phyloP scores from a whole-genome alignment of 1,140 invertebrate genomes.

The Paralvinella palmiformis region DNA sequence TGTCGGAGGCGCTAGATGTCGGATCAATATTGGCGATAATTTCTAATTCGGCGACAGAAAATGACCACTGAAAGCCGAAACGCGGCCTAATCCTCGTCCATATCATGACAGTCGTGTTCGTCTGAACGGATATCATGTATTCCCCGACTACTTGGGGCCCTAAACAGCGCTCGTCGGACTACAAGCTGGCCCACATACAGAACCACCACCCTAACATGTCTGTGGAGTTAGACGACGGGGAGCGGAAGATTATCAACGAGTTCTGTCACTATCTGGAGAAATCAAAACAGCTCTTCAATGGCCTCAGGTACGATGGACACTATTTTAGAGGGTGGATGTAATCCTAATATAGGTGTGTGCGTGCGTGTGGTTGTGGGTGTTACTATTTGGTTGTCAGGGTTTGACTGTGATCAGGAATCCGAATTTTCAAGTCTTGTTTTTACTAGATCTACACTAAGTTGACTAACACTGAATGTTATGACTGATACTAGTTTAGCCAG shows the following conservation, averaged over 20 bases:
- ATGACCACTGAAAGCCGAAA: not conserved
- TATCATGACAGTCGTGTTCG: too few species aligned
- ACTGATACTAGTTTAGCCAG: too few species aligned
- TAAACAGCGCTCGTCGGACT: conserved; percentile 11
- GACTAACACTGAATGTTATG: too few species aligned
- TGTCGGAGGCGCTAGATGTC: not conserved
- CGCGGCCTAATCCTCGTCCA: too few species aligned
- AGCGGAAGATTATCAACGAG: conserved; percentile 90
- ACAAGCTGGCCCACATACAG: conserved; percentile 2
- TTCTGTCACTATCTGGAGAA: conserved; percentile 95
- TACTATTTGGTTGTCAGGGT: too few species aligned
- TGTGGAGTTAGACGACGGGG: conserved; percentile 51
- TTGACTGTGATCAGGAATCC: too few species aligned
- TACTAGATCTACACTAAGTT: too few species aligned
- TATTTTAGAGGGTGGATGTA: too few species aligned
- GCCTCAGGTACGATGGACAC: conserved; percentile 71
- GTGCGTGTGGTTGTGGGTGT: not conserved
- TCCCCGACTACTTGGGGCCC: conserved; percentile 22
- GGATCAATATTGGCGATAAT: not conserved
- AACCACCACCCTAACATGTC: conserved; percentile 6
- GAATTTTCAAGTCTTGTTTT: too few species aligned
- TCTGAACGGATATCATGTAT: conserved; percentile 15
- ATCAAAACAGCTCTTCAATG: conserved; percentile 95
- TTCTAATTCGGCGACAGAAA: not conserved
- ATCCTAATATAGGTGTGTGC: too few species aligned